Percentiles rank a stretch among this genome's conserved stretches.
Conservation (phyloP, 2,888 invertebrate genomes). For the Monoplex corrugatus region DNA sequence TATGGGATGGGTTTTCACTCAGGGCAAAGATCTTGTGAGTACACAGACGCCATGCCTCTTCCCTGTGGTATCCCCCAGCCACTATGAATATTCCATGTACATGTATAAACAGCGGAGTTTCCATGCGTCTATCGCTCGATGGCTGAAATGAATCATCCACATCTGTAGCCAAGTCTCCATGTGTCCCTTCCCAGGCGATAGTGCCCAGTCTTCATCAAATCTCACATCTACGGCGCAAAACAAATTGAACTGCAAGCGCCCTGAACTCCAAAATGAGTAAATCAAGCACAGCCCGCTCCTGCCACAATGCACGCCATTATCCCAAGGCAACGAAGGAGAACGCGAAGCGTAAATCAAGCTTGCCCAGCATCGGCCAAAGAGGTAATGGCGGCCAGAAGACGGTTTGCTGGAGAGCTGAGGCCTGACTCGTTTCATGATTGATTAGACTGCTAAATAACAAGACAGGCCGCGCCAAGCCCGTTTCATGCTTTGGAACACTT, state of each 20-base stretch:
- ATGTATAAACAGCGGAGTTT: too few species aligned
- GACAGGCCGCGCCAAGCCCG: conserved; percentile 35
- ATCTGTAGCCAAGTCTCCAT: too few species aligned
- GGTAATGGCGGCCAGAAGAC: conserved; percentile 39
- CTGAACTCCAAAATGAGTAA: conserved; percentile 18
- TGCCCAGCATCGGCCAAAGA: conserved; percentile 25
- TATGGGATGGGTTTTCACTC: too few species aligned
- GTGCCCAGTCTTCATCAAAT: too few species aligned
- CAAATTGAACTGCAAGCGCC: conserved; percentile 7
- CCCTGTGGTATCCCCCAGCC: too few species aligned
- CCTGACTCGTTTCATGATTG: conserved; percentile 44
- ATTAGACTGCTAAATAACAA: conserved; percentile 36
- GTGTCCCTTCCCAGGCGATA: too few species aligned
- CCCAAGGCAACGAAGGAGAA: neutral
- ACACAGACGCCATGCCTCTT: too few species aligned
- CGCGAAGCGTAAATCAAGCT: conserved; percentile 34
- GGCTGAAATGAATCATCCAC: too few species aligned
- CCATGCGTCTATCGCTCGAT: too few species aligned
- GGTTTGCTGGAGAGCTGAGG: conserved; percentile 19
- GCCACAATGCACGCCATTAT: conserved; percentile 24
- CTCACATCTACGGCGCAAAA: conserved; percentile 23
- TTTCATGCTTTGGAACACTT: conserved; percentile 39
- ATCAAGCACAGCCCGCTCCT: conserved; percentile 15
- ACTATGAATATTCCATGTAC: too few species aligned
- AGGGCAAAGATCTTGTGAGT: too few species aligned